Conservation (phyloP, 1,140 invertebrate species). For the Anadara kagoshimensis region DNA sequence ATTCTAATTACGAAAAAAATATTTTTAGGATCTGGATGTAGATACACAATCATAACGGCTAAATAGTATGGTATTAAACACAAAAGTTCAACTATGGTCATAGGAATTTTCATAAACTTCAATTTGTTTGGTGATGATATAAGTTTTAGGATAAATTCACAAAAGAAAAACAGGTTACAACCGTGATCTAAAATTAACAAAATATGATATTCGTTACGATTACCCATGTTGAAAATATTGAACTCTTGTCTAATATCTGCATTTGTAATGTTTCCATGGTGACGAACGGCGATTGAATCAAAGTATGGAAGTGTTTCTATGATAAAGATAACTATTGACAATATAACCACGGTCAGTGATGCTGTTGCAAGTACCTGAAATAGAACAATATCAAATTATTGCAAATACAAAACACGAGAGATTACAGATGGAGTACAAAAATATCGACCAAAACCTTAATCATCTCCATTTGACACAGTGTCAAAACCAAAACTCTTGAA, state of each 20-base stretch:
- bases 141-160: constrained; percentile 60
- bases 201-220: constrained; percentile 24
- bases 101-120: constrained; percentile 54
- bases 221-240: constrained; percentile 32
- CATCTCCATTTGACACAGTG: too few relatives aligned
- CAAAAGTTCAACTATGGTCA: constrained; percentile 50
- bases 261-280: constrained; percentile 26
- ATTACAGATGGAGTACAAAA: not conserved
- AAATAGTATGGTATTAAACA: constrained; percentile 60
- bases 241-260: constrained; percentile 34
- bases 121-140: constrained; percentile 66
- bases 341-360: constrained; percentile 41
- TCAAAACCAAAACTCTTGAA: too few relatives aligned
- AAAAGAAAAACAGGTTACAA: constrained; percentile 48
- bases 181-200: constrained; percentile 46
- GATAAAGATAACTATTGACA: constrained; percentile 49
- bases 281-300: constrained; percentile 27
- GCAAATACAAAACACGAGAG: not conserved
- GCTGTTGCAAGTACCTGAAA: constrained; percentile 50
- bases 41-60: constrained; percentile 69
- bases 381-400: constrained; percentile 12
- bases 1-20: constrained; percentile 47
- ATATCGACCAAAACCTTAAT: too few relatives aligned
- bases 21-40: constrained; percentile 48
- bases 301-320: constrained; percentile 50